These are phyloP conservation scores for Aurelia sp. DNA, from an alignment of 30 jellyfish, hydroid and myxozoan genomes.

Conservation along the genomic window DNA sequence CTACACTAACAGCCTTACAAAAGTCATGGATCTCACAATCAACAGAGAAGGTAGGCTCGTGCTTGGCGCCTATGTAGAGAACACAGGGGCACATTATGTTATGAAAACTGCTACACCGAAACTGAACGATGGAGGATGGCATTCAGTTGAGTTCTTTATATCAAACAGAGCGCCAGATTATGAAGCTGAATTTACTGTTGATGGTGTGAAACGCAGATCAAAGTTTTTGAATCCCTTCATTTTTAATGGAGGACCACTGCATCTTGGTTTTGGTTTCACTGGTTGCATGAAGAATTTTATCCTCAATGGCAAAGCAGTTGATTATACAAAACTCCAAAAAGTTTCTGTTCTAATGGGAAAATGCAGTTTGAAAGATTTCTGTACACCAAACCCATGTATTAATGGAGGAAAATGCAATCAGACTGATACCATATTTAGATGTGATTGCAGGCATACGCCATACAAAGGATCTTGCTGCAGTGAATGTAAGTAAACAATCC, in stretches of 20 bases:
- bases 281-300: conserved; percentile 97
- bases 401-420: conserved; percentile 98
- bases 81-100: conserved; percentile 59
- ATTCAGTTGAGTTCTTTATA: conserved; percentile 76
- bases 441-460: conserved; percentile 96
- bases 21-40: conserved; percentile 67
- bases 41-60: conserved; percentile 88
- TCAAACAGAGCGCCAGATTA: conserved; percentile 79
- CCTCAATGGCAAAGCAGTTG: conserved; percentile 77
- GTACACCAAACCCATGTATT: conserved; percentile 98
- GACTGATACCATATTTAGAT: conserved; percentile 82
- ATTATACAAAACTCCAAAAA: conserved; percentile 52
- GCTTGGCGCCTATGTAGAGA: conserved; percentile 73
- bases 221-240: conserved; percentile 55
- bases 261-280: conserved; percentile 96
- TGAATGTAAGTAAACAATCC: conserved; percentile 67
- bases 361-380: conserved; percentile 89
- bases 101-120: conserved; percentile 83
- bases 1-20: conserved; percentile 76
- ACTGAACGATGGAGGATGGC: conserved; percentile 97
- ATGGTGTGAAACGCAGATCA: conserved; percentile 87
- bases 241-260: conserved; percentile 92
- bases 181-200: conserved; percentile 89
- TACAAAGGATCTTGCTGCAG: conserved; percentile 95
- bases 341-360: conserved; percentile 73